phyloP scores from a whole-genome alignment of 2,113 vertebrate species.

The Halichoerus grypus region DNA sequence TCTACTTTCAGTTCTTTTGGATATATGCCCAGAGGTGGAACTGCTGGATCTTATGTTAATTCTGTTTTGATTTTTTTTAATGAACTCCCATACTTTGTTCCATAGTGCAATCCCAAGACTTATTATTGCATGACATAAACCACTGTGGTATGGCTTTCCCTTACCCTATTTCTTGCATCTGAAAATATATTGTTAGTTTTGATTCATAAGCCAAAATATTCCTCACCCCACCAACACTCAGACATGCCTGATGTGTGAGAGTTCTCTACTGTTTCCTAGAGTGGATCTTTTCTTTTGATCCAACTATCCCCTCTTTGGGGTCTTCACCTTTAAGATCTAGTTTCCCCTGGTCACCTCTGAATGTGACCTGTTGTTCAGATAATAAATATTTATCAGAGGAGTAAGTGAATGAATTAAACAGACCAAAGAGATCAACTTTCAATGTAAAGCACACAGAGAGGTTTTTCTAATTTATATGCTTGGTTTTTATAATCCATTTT shows the following conservation, averaged over 20 bases:
- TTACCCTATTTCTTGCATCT: neutral
- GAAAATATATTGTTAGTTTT: neutral
- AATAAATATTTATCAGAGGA: neutral
- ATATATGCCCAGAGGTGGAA: neutral
- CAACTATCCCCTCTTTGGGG: neutral
- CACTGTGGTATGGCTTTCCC: neutral
- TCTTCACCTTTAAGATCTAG: neutral
- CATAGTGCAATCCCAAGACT: neutral
- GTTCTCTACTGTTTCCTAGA: neutral
- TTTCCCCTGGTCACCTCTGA: neutral
- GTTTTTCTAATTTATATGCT: neutral
- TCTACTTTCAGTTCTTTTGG: neutral
- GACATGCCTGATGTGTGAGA: neutral
- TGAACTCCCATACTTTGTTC: neutral
- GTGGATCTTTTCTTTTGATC: neutral
- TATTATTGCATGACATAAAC: neutral
- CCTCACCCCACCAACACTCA: accelerated
- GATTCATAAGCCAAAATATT: neutral
- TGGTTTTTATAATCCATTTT: neutral
- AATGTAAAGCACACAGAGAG: neutral
- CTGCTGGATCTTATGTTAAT: neutral
- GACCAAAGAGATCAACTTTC: neutral
- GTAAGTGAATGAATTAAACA: neutral
- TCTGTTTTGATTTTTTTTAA: neutral
- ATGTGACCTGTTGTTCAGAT: neutral